Conservation (phyloP, 1,140 invertebrate genomes). For the Paraescarpia echinospica region DNA sequence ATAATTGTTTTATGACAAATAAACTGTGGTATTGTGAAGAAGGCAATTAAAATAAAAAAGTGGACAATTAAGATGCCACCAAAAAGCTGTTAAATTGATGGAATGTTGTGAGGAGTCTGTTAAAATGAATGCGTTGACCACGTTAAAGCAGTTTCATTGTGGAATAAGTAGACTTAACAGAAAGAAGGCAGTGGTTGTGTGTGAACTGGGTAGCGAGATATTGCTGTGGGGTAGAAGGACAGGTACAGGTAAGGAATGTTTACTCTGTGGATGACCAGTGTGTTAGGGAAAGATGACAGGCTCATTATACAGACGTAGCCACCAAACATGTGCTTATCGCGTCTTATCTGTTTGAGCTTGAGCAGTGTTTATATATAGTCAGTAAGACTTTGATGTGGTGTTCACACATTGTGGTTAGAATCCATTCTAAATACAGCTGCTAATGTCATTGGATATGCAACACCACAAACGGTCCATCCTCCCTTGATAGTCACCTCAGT, state of each 20-base stretch:
- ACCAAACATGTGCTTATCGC: background rate
- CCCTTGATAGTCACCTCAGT: background rate
- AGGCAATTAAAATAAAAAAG: background rate
- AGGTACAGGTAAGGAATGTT: background rate
- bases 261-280: background rate
- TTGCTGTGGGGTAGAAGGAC: background rate
- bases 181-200: background rate
- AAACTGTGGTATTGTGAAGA: background rate
- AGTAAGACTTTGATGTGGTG: background rate
- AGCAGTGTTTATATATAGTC: background rate
- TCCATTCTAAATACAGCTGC: background rate
- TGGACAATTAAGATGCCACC: background rate
- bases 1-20: no score
- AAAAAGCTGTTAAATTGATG: background rate
- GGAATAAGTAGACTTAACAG: background rate
- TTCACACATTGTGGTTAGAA: background rate
- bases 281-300: background rate
- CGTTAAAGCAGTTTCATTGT: background rate
- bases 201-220: background rate
- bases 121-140: background rate
- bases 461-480: background rate
- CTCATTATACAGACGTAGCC: background rate
- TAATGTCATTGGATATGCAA: background rate
- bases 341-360: background rate
- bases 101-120: background rate